These are phyloP conservation scores for Anguilla anguilla DNA, from an alignment of 2,797 vertebrate species.

Conservation along the genomic window DNA sequence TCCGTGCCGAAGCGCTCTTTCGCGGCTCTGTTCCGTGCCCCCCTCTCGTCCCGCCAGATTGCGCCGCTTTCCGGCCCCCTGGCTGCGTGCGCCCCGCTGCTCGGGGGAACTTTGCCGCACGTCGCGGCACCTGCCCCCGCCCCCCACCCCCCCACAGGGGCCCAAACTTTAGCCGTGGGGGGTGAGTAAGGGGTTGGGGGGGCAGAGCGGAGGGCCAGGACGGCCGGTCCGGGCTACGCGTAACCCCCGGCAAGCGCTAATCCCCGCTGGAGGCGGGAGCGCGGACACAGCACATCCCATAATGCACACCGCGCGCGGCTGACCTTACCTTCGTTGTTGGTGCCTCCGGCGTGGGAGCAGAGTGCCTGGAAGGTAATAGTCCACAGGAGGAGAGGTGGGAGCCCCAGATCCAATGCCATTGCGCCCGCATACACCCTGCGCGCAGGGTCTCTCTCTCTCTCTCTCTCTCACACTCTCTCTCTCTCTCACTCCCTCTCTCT, in stretches of 20 bases:
- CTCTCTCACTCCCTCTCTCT: conserved; percentile 50
- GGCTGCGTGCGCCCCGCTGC: background rate
- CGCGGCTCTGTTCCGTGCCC: background rate
- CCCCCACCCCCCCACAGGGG: background rate
- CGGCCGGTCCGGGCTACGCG: background rate
- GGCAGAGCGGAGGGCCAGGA: conserved; percentile 6
- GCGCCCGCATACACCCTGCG: conserved; percentile 57
- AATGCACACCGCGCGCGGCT: conserved; percentile 15
- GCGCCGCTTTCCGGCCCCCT: background rate
- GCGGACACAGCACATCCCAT: background rate
- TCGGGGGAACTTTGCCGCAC: background rate
- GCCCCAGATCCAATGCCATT: conserved; percentile 76
- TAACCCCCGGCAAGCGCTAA: conserved; percentile 2
- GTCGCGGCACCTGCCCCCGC: background rate
- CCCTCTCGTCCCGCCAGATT: background rate
- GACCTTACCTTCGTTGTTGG: conserved; percentile 71
- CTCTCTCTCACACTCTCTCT: conserved; percentile 53
- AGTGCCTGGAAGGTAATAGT: conserved; percentile 72
- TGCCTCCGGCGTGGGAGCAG: conserved; percentile 60
- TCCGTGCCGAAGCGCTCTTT: background rate
- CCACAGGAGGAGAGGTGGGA: conserved; percentile 73
- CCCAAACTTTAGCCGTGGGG: too few relatives aligned
- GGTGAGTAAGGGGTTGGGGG: too few relatives aligned
- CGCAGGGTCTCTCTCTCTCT: conserved; percentile 61
- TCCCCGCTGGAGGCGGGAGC: conserved; percentile 18